Evolutionary conservation across 2,113 vertebrate species (phyloP).

Genomic region (Microtus pennsylvanicus): DNA sequence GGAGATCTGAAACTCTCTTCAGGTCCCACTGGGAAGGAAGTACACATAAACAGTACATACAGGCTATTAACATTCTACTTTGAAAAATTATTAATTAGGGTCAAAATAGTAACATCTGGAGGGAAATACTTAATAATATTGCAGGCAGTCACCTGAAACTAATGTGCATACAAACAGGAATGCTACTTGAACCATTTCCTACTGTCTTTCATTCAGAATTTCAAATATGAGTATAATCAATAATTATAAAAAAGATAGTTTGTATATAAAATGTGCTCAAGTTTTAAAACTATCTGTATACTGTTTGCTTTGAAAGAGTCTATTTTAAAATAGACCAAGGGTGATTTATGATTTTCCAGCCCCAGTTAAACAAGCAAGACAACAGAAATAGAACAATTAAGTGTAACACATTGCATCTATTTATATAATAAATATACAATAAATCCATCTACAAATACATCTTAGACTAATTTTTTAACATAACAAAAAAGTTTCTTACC

Average conservation of each 20-base stretch:
- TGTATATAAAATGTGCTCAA: slow-evolving; percentile 16
- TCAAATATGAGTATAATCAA: slow-evolving; percentile 8
- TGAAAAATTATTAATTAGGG: background rate
- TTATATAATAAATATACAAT: background rate
- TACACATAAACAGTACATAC: background rate
- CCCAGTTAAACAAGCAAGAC: background rate
- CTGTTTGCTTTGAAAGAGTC: slow-evolving; percentile 3
- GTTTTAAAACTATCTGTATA: background rate
- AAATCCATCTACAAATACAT: background rate
- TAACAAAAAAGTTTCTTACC: slow-evolving; percentile 86
- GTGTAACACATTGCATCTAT: background rate
- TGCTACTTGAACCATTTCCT: background rate
- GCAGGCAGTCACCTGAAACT: background rate
- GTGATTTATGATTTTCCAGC: background rate
- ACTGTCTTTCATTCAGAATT: background rate
- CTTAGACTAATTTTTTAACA: background rate
- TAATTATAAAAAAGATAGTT: background rate
- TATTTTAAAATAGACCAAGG: background rate
- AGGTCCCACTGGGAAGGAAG: background rate
- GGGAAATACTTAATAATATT: background rate
- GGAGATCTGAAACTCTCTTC: background rate
- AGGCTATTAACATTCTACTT: slow-evolving; percentile 4
- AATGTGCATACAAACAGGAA: background rate
- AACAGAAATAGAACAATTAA: slow-evolving; percentile 14
- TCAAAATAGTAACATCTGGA: background rate